Base-by-base conservation (phyloP, 1,140 invertebrate genomes). In the Heliothis virescens region DNA sequence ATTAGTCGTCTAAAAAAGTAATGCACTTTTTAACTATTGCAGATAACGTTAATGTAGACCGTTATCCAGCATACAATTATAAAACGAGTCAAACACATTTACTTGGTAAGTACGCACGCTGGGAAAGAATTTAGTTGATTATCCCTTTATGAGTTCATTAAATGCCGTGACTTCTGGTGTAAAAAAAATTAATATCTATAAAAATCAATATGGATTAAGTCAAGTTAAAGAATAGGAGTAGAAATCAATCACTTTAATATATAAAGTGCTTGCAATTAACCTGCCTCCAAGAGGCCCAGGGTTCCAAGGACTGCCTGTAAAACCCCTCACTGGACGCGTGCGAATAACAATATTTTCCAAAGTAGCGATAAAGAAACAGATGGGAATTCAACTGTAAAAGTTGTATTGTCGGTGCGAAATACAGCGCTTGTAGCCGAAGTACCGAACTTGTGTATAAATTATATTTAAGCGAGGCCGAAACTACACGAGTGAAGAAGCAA, bases 31-130 rank as follows among this genome's bases (percentile, higher is more conserved):
- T n/a, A n/a, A 71, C 21, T 26, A 71, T 41, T 71, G 18, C 67
- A 50, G 67, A 53, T 71, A 52, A 29, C n/a, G n/a, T n/a, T 29
- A 71, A 71, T 52, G 48, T 71, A 71, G 67, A 48, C 53, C 67
- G 29, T 13, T n/a, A n/a, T n/a, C n/a, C n/a, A n/a, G 52, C 48
- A n/a, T 18, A 69, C 55, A 60, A n/a, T n/a, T n/a, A 15, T 41
- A 41, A 4, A 41, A 41, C 34, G 34, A 41, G 7, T 41, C 34
- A 41, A 9, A 41, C 34, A 41, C 34, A 41, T 41, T 41, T 41
- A 41, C 9, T 41, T 41, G 9, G 34, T 9, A 41, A 41, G 1
- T 34, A 34, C 4, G 34, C 34, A 34, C 34, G n/a, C n/a, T n/a
- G 3, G 34, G 34, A 34, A 34, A 3, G 3, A 3, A 34, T 2